phyloP scores from a whole-genome alignment of 2,888 invertebrate species.

The Eumacrocentrus americanus region DNA sequence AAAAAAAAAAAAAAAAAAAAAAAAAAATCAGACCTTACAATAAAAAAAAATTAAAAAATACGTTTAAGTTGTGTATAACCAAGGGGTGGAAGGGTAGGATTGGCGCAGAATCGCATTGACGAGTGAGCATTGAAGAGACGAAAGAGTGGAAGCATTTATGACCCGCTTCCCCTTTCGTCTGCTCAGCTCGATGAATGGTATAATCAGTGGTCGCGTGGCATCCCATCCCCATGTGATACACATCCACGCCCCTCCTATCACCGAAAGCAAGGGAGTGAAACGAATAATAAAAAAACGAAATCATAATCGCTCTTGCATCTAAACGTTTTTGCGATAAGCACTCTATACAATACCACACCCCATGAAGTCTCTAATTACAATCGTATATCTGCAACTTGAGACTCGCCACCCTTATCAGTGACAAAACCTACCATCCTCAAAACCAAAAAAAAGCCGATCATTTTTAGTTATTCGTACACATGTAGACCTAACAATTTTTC shows the following conservation, averaged over 20 bases:
- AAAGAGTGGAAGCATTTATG: constrained; percentile 44
- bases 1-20: not conserved
- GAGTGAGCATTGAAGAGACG: constrained; percentile 54
- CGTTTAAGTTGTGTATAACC: not conserved
- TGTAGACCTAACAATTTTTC: too few species aligned
- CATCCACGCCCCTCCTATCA: constrained; percentile 47
- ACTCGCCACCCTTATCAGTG: too few species aligned
- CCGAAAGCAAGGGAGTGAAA: constrained; percentile 36
- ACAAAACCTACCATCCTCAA: too few species aligned
- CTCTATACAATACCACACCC: not conserved
- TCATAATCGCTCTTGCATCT: constrained; percentile 1
- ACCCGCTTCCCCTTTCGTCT: constrained; percentile 54
- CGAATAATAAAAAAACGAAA: constrained; percentile 10
- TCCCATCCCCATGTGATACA: constrained; percentile 42
- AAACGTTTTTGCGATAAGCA: not conserved
- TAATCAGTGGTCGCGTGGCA: constrained; percentile 62
- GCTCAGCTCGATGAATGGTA: constrained; percentile 58
- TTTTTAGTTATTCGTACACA: too few species aligned
- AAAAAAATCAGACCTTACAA: not conserved
- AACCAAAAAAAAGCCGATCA: too few species aligned
- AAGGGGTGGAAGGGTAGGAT: constrained; percentile 19
- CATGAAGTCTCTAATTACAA: not conserved
- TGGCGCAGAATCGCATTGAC: constrained; percentile 56
- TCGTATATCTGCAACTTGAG: not conserved
- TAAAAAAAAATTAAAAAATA: not conserved